Conservation (phyloP, 2,113 vertebrate species). For the Carollia perspicillata region DNA sequence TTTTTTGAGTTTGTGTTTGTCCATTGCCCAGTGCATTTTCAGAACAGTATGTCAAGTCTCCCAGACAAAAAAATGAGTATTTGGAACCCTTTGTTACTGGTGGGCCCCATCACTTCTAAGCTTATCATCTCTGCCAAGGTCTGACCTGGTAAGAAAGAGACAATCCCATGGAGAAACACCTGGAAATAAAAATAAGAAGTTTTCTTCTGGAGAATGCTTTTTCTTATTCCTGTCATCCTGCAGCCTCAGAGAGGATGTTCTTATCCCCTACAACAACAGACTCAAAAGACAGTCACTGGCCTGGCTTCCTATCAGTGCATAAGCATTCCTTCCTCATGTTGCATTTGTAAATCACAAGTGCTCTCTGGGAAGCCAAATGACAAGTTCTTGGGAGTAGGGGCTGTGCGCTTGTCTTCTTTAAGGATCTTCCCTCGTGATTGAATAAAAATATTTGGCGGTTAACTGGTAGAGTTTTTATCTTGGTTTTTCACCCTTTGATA, state of each 20-base stretch:
- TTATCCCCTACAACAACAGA: not conserved
- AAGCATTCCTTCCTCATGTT: not conserved
- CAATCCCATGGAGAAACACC: not conserved
- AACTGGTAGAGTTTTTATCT: not conserved
- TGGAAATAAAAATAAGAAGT: not conserved
- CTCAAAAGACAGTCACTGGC: not conserved
- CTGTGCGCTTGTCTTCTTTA: not conserved
- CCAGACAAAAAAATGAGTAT: not conserved
- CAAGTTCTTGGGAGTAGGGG: not conserved
- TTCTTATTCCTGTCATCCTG: not conserved
- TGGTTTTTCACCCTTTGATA: not conserved
- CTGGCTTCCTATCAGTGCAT: not conserved
- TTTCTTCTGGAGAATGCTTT: not conserved
- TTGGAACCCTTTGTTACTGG: not conserved
- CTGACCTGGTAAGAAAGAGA: not conserved
- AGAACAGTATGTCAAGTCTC: no score
- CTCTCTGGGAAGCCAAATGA: not conserved
- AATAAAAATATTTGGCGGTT: not conserved
- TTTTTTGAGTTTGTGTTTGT: not conserved
- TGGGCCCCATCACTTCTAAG: not conserved
- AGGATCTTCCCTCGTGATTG: not conserved
- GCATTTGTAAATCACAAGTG: not conserved
- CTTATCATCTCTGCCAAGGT: not conserved
- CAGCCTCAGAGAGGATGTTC: not conserved
- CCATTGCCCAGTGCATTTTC: not conserved